These are phyloP conservation scores for Amiota minor DNA, from an alignment of 2,888 invertebrate genomes.

Conservation along the genomic window DNA sequence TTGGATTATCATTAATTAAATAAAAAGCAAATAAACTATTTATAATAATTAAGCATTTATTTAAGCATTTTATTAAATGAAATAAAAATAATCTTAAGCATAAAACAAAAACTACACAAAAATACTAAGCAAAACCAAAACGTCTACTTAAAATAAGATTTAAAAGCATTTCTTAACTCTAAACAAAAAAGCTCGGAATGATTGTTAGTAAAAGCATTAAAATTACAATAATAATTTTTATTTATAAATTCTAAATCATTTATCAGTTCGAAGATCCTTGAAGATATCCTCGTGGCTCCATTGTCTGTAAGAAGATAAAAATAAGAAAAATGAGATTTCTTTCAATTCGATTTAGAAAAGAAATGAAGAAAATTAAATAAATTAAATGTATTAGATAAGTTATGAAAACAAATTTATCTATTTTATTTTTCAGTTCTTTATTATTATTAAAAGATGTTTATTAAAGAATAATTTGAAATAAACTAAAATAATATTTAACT, in stretches of 20 bases:
- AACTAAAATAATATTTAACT: too few relatives aligned
- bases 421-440: too few relatives aligned
- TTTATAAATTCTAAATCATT: background rate
- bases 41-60: conserved; percentile 47
- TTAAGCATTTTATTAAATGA: conserved; percentile 36
- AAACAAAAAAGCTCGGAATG: conserved; percentile 38
- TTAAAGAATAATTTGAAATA: too few relatives aligned
- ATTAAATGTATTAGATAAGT: too few relatives aligned
- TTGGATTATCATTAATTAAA: background rate
- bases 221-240: background rate
- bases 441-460: too few relatives aligned
- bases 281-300: background rate
- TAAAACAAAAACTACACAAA: conserved; percentile 42
- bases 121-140: conserved; percentile 33
- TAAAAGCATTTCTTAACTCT: conserved; percentile 52
- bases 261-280: background rate
- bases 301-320: conserved; percentile 41
- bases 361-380: too few relatives aligned
- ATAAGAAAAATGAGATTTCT: conserved; percentile 11
- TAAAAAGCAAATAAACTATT: conserved; percentile 29
- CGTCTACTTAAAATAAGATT: conserved; percentile 17
- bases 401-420: too few relatives aligned
- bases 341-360: background rate
- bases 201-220: conserved; percentile 24
- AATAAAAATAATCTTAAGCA: conserved; percentile 32